phyloP scores from a whole-genome alignment of 2,113 vertebrate species.

The Sigmodon hispidus region DNA sequence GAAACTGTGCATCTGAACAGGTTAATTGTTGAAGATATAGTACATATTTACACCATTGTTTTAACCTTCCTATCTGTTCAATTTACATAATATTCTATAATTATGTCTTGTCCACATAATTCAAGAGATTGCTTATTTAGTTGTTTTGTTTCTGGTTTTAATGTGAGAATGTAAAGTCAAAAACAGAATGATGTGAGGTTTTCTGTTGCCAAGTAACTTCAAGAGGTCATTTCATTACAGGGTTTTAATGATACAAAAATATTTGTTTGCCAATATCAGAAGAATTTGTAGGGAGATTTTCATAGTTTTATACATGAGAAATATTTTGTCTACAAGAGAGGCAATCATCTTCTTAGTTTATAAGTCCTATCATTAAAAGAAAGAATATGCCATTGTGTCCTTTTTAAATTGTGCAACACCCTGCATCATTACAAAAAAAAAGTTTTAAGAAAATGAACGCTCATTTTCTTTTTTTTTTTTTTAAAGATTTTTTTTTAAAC shows the following conservation, averaged over 20 bases:
- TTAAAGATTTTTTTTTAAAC: no score
- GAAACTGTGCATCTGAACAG: conserved; percentile 41
- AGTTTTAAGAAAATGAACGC: conserved; percentile 41
- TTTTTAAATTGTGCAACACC: not conserved
- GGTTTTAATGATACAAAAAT: conserved; percentile 61
- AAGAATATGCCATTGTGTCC: not conserved
- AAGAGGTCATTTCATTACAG: conserved; percentile 35
- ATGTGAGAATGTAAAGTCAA: conserved; percentile 21
- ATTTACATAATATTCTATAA: conserved; percentile 49
- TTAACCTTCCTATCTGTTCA: not conserved
- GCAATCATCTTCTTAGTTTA: conserved; percentile 36
- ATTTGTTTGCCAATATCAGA: conserved; percentile 55
- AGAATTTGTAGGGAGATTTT: conserved; percentile 54
- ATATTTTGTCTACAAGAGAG: not conserved
- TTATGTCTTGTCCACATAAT: not conserved
- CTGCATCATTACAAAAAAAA: not conserved
- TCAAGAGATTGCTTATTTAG: conserved; percentile 39
- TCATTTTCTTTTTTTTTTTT: no score
- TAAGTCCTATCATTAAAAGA: conserved; percentile 11
- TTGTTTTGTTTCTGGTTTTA: conserved; percentile 22
- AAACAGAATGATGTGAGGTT: conserved; percentile 24
- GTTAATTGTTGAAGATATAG: not conserved
- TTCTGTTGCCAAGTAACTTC: conserved; percentile 58
- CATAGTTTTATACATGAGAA: conserved; percentile 54
- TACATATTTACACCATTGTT: conserved; percentile 48